phyloP scores from a whole-genome alignment of 2,888 invertebrate genomes.

The Melieria crassipennis region DNA sequence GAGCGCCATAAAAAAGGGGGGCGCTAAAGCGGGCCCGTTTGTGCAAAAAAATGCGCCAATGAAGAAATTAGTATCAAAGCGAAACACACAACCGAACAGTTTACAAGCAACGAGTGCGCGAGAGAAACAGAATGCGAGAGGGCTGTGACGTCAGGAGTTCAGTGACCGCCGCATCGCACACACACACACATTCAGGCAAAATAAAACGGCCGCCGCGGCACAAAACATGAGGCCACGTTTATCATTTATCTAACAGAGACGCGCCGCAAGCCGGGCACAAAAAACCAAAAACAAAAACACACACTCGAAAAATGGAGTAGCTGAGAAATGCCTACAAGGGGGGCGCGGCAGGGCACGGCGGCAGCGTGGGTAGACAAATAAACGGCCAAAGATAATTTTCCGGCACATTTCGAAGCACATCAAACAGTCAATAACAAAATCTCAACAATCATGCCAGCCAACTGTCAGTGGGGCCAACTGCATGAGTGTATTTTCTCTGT shows the following conservation, averaged over 20 bases:
- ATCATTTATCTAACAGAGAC: too few species aligned
- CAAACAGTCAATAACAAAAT: neutral
- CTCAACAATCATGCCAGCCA: neutral
- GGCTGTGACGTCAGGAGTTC: constrained; percentile 29
- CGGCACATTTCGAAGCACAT: too few species aligned
- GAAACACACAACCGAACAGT: neutral
- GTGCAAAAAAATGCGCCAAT: too few species aligned
- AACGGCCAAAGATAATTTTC: neutral
- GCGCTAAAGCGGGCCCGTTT: too few species aligned
- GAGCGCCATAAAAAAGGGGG: too few species aligned
- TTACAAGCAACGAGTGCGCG: neutral
- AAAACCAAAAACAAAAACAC: neutral
- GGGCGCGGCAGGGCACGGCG: neutral
- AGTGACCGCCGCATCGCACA: constrained; percentile 12
- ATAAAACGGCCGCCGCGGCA: too few species aligned
- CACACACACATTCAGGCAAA: too few species aligned
- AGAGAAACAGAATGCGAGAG: constrained; percentile 2
- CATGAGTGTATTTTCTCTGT: neutral
- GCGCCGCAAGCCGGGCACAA: neutral
- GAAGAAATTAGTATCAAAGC: too few species aligned
- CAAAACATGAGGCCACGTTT: too few species aligned
- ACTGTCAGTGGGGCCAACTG: neutral
- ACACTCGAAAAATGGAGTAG: neutral
- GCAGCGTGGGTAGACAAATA: neutral
- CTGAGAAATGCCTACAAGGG: neutral